These are phyloP conservation scores for Anoplius nigerrimus DNA, from an alignment of 2,888 invertebrate species.

Conservation along the genomic window DNA sequence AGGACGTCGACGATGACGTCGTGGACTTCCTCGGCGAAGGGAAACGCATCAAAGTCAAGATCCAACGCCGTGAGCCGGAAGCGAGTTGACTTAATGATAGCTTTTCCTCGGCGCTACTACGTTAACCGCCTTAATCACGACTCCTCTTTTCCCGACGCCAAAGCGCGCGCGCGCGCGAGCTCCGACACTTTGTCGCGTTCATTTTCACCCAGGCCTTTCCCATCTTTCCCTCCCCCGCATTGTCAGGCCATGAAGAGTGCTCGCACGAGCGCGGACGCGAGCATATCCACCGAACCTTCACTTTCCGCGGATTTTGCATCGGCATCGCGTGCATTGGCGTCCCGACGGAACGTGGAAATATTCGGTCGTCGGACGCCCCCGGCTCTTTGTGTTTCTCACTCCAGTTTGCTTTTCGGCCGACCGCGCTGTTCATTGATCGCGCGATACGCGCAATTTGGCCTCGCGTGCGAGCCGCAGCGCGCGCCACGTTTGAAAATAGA, in stretches of 20 bases:
- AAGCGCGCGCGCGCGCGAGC: too few relatives aligned
- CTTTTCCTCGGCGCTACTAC: neutral
- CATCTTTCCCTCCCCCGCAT: neutral
- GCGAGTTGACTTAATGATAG: neutral
- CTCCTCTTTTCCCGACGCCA: too few relatives aligned
- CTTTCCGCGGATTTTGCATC: neutral
- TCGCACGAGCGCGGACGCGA: neutral
- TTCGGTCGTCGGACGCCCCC: neutral
- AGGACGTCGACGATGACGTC: too few relatives aligned
- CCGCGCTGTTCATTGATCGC: neutral
- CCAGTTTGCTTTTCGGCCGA: too few relatives aligned
- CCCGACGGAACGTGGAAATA: too few relatives aligned
- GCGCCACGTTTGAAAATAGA: neutral
- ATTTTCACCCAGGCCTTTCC: conserved; percentile 6
- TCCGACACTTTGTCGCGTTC: too few relatives aligned
- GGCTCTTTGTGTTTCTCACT: neutral
- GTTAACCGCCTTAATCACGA: conserved; percentile 8
- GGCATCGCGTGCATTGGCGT: too few relatives aligned
- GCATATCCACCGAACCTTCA: neutral
- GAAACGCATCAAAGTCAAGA: too few relatives aligned
- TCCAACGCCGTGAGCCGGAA: neutral
- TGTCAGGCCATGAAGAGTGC: neutral
- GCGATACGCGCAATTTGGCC: neutral
- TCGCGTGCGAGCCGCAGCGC: neutral
- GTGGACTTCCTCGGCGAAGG: too few relatives aligned